Percentiles rank a stretch among this genome's conserved stretches.
Evolutionary conservation across 2,113 vertebrate genomes (phyloP).

Genomic region (Gadus chalcogrammus): DNA sequence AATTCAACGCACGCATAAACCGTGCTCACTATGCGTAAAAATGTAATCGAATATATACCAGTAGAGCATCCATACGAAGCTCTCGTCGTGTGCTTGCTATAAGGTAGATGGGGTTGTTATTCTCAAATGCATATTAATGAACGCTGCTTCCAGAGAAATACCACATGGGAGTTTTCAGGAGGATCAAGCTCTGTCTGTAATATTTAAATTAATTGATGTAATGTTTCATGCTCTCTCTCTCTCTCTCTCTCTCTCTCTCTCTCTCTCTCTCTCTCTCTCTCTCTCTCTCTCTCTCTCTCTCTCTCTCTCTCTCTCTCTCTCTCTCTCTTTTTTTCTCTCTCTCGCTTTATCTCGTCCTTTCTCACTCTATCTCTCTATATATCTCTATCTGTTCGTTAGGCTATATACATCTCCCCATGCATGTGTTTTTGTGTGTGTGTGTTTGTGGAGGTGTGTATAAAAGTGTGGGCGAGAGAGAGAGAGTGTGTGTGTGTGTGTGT

Average conservation of each 20-base stretch:
- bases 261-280: not conserved
- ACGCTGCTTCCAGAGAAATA: too few species aligned
- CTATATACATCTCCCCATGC: not conserved
- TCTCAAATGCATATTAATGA: too few species aligned
- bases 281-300: not conserved
- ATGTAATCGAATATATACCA: too few species aligned
- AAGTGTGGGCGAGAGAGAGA: not conserved
- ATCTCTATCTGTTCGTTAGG: not conserved
- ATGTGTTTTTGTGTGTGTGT: not conserved
- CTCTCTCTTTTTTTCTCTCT: not conserved
- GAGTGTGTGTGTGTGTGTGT: not conserved
- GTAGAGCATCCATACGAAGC: too few species aligned
- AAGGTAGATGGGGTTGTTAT: too few species aligned
- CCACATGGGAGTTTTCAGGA: too few species aligned
- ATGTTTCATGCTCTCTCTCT: not conserved
- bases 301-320: not conserved
- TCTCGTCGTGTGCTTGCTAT: too few species aligned
- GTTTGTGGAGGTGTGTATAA: not conserved
- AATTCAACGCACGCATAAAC: conserved; percentile 7
- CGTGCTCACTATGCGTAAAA: too few species aligned
- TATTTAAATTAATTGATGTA: not conserved
- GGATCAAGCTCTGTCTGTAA: too few species aligned
- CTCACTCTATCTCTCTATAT: not conserved
- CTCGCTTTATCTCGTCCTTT: not conserved
- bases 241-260: not conserved